Evolutionary conservation across 1,140 invertebrate genomes (phyloP).

Genomic region (Anastrepha obliqua): DNA sequence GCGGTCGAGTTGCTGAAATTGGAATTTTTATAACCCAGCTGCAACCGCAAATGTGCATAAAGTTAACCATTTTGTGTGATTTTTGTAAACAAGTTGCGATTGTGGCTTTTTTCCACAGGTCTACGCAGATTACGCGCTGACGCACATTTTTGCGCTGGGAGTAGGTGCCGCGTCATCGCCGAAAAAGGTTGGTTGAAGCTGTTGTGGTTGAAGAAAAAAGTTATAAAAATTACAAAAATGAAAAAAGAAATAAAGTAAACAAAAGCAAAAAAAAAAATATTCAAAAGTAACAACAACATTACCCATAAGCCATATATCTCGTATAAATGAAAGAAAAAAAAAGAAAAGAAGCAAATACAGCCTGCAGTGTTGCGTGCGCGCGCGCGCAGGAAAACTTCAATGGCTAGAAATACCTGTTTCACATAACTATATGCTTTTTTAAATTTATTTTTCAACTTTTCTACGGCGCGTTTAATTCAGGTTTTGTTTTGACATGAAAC

Average conservation of each 20-base stretch:
- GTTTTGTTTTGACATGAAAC: conserved; percentile 27
- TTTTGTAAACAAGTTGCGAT: conserved; percentile 31
- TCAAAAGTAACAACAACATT: not conserved
- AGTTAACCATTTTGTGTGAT: conserved; percentile 14
- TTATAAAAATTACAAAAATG: not conserved
- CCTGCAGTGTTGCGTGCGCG: too few species aligned
- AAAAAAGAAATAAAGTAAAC: not conserved
- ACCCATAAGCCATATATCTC: too few species aligned
- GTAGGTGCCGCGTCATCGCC: conserved; percentile 36
- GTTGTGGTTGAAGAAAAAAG: conserved; percentile 5
- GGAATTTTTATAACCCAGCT: conserved; percentile 7
- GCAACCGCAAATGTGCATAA: not conserved
- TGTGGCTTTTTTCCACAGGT: not conserved
- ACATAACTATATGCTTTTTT: conserved; percentile 4
- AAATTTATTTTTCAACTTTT: not conserved
- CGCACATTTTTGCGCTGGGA: conserved; percentile 47
- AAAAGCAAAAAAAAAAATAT: not conserved
- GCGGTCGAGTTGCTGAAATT: conserved; percentile 16
- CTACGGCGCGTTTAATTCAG: not conserved
- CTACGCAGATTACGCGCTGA: not conserved
- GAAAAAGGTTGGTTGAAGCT: not conserved
- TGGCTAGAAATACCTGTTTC: conserved; percentile 40
- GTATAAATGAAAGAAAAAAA: too few species aligned
- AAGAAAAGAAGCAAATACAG: too few species aligned
- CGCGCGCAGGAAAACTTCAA: too few species aligned